Base-by-base conservation (phyloP, 1,140 invertebrate genomes). In the Oreohelix idahoensis region DNA sequence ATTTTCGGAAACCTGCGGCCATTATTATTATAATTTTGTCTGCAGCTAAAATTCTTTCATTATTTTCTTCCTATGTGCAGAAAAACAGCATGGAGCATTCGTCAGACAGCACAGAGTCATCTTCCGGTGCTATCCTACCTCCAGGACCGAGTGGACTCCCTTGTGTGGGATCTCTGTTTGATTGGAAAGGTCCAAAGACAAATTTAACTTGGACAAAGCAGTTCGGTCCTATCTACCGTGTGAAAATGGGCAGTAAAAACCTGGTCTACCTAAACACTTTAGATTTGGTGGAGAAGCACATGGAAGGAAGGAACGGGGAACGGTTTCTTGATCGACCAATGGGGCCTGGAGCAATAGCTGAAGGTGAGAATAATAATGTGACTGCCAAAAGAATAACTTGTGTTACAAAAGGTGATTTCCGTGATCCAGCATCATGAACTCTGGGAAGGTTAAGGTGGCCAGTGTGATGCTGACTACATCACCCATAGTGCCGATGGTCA, bases 181-280 rank as follows among this genome's bases (percentile, higher is more conserved):
- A 84, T 26, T 86, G 76, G 73, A 86, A 86, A 32, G 85, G 85
- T 4, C 85, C 85, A 15, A 69, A 84, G 75, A 86, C 85, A 23
- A 86, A 84, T 79, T 58, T 84, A 26, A 77, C 53, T 23, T 86
- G 85, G 85, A 79, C 79, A 5, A 70, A 73, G 36, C 75, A 81
- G 77, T 86, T 74, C 39, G 85, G 85, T 2, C 49, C 75, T 15
- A 83, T 86, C 38, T 86, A 84, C 76, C 58, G 77, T 35, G 85
- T 86, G 36, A 71, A 79, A 1, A 84, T 86, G 69, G 83, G 83
- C 20, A 78, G 73, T 49, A 84, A 83, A 39, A 80, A 74, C 32
- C 74, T 83, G 29, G 83, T 86, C 38, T 86, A 86, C 76, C 85
- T 86, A n/a, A 86, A 86, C 78, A 80, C 42, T 29, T 49, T 86